A percentile compares a stretch with the other conserved stretches of the same genome.
Evolutionary conservation across 1,140 invertebrate species (phyloP).

Genomic region (Halesus radiatus): DNA sequence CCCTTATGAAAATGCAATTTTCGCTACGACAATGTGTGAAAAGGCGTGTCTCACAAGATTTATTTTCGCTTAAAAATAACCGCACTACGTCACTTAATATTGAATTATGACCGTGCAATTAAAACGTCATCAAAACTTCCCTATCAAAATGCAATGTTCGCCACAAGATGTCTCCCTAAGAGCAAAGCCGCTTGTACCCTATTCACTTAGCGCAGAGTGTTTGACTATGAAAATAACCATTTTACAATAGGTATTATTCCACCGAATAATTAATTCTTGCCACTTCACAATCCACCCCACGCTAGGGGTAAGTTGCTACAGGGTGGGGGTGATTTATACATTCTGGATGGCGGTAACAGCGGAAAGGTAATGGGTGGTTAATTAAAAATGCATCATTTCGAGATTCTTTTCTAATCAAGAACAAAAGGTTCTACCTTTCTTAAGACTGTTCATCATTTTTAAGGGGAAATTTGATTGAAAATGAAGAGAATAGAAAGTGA

Average conservation of each 20-base stretch:
- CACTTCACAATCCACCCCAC: constrained; percentile 42
- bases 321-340: not conserved
- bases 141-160: not conserved
- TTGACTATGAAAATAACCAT: constrained; percentile 47
- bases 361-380: not conserved
- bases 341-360: not conserved
- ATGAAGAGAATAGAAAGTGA: too few relatives aligned
- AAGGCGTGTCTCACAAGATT: too few relatives aligned
- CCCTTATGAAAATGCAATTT: too few relatives aligned
- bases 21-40: too few relatives aligned
- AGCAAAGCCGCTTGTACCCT: not conserved
- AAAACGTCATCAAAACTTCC: not conserved
- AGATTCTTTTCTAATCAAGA: too few relatives aligned
- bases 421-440: too few relatives aligned
- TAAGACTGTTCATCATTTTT: too few relatives aligned
- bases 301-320: not conserved
- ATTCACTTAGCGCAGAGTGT: constrained; percentile 28
- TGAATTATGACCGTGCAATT: too few relatives aligned
- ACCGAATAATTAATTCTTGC: constrained; percentile 54
- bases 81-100: too few relatives aligned
- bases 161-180: not conserved
- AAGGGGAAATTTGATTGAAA: too few relatives aligned
- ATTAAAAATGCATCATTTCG: constrained; percentile 1
- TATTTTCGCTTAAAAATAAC: too few relatives aligned
- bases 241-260: constrained; percentile 41